Evolutionary conservation across 2,113 vertebrate genomes (phyloP), one percentile per base, ranked within the genome.

Genomic region (Mesoclemmys tuberculata): DNA sequence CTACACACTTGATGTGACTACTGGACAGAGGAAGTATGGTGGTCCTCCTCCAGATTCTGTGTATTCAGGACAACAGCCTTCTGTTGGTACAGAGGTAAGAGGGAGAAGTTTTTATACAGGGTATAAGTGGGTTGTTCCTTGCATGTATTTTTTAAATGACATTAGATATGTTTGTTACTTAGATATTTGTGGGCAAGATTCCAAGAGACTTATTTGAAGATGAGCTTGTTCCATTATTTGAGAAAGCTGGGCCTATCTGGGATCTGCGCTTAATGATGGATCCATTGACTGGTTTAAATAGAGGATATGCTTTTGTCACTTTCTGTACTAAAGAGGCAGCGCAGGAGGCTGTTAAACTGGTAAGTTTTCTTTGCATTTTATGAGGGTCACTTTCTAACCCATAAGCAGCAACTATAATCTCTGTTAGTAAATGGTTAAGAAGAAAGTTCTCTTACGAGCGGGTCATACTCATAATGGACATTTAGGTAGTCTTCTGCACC

Each of bases 181-280:
- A 99, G 99, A 99, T 99, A 95, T 99, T 99, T 97, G 99, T 99
- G 24, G 99, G 99, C 74, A 99, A 99, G 97, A 99, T 99, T 96
- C 99, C 99, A 19, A 98, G 99, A 87, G 99, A 99, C 97, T 95
- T 99, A 93, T 99, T 99, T 97, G 99, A 99, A 97, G 99, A 99
- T 89, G 99, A 99, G 91, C 98, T 99, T 97, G 99, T 99, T 94
- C 99, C 99, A 46, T 98, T 99, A 94, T 99, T 99, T 98, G 99
- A 99, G 97, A 99, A 99, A 97, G 99, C 99, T 4, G 99, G 99
- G 55, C 98, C 99, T 58, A 99, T 99, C 97, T 99, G 99, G 99
- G 99, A 99, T 98, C 98, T 99, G 24, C 98, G 99, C 90, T 98
- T 99, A 90, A 99, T 99, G 99, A 99, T 99, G 99, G 99, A 99